Evolutionary conservation across 2,113 vertebrate genomes (phyloP), one percentile per base, ranked within the genome.

Genomic region (Campylomormyrus numenius): DNA sequence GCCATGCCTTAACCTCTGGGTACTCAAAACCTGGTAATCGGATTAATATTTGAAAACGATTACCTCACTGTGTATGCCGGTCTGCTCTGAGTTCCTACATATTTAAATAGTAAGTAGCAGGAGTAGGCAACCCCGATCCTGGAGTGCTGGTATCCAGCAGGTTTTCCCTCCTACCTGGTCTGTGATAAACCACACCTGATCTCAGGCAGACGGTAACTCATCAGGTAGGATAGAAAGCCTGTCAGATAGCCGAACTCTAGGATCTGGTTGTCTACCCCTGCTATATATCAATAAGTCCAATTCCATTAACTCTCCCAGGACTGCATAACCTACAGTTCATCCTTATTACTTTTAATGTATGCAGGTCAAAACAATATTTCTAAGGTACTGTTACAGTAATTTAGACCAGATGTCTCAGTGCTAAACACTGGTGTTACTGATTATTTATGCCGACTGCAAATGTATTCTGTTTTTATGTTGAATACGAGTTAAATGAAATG

Each of bases 401-500:
- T 56, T 35, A 24, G 42, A 21, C 19, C 46, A 53, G 31, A 83
- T 42, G 31, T 6, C 80, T 49, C 35, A 42, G 88, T 84, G 35
- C 48, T 89, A 52, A 89, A 56, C 24, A 1, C 50, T 58, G 88
- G 10, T 48, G 49, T 84, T 11, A 84, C 74, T 42, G 46, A 24
- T 89, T 80, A 42, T 70, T 83, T 39, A 27, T 86, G 56, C 46
- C 56, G 58, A 27, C 31, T 85, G 56, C n/a, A 86, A 86, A 85
- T 85, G 77, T 21, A 66, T 86, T 86, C 53, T 50, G 50, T 86
- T 85, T 62, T 86, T 86, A 42, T 35, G 27, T 27, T 86, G 89
- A 49, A 86, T 62, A 86, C 58, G 4, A 66, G 56, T 53, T 48
- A 85, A 87, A 87, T 86, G 89, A 50, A 50, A 90, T 87, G 84